Percentiles rank a stretch among this genome's conserved stretches.
These are phyloP conservation scores for Trichomycterus rosablanca DNA, from an alignment of 2,113 vertebrate genomes.

Conservation along the genomic window DNA sequence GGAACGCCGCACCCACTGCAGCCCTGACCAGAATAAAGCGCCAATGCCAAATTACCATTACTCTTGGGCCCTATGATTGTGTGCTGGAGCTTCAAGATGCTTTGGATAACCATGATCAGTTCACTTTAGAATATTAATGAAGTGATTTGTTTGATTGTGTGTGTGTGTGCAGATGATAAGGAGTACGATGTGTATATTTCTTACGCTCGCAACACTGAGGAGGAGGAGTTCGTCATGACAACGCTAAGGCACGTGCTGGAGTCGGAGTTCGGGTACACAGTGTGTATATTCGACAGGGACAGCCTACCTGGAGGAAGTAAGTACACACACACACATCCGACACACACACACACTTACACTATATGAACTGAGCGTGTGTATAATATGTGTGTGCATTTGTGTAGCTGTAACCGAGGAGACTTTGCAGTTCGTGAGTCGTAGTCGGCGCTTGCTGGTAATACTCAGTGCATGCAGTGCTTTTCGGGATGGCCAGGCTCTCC, in stretches of 20 bases:
- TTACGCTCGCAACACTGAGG: slow-evolving; percentile 85
- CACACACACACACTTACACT: neutral
- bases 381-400: slow-evolving; percentile 4
- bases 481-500: slow-evolving; percentile 86
- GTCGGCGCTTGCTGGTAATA: slow-evolving; percentile 87
- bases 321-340: slow-evolving; percentile 49
- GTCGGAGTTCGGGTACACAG: slow-evolving; percentile 87
- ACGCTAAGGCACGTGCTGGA: slow-evolving; percentile 84
- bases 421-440: slow-evolving; percentile 88
- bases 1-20: no score
- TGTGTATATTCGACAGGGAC: slow-evolving; percentile 95
- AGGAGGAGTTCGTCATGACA: slow-evolving; percentile 88
- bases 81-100: no score
- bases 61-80: no score
- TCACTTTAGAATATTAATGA: no score
- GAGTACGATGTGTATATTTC: slow-evolving; percentile 95
- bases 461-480: slow-evolving; percentile 84
- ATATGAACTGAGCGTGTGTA: neutral
- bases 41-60: no score
- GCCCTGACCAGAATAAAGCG: no score
- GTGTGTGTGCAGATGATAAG: slow-evolving; percentile 75
- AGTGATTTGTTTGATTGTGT: neutral
- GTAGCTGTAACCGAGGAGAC: slow-evolving; percentile 95
- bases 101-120: no score
- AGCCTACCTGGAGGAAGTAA: slow-evolving; percentile 95